A percentile compares a stretch with the other conserved stretches of the same genome.
Conservation (phyloP, 35 echinoderm and acorn worm species). For the Acanthaster planci region DNA sequence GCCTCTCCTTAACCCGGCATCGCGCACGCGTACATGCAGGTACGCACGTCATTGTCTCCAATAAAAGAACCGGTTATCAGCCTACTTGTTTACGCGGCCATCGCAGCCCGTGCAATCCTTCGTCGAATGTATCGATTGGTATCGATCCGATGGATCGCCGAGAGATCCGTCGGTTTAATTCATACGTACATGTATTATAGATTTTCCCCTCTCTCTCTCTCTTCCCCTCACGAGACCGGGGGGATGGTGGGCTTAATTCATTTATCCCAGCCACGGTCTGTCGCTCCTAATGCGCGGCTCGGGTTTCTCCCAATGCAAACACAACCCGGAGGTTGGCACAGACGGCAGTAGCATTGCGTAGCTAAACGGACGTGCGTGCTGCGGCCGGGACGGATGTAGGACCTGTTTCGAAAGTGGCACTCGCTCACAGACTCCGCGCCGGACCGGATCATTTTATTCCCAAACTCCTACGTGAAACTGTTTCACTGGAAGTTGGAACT, state of each 20-base stretch:
- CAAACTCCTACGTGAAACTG: no score
- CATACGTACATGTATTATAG: slow-evolving; percentile 29
- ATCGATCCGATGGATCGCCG: slow-evolving; percentile 1
- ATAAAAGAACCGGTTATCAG: background rate
- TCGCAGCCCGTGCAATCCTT: slow-evolving; percentile 9
- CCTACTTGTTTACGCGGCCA: slow-evolving; percentile 19
- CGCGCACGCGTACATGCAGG: background rate
- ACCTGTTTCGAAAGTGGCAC: no score
- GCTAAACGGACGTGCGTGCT: no score
- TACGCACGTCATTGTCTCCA: background rate
- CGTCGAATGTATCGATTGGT: slow-evolving; percentile 1
- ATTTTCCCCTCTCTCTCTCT: background rate
- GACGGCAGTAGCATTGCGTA: no score
- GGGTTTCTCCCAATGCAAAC: slow-evolving; percentile 6
- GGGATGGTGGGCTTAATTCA: slow-evolving; percentile 16
- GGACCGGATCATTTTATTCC: no score
- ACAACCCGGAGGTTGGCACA: background rate
- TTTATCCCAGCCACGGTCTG: background rate
- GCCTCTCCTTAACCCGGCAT: background rate
- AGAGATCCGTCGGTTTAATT: slow-evolving; percentile 13
- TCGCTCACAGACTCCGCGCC: no score
- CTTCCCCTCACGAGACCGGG: background rate
- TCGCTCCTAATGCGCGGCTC: background rate
- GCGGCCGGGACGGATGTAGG: no score
- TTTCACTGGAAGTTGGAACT: no score